Conservation (phyloP, 2,797 vertebrate genomes). For the Alectoris magna region DNA sequence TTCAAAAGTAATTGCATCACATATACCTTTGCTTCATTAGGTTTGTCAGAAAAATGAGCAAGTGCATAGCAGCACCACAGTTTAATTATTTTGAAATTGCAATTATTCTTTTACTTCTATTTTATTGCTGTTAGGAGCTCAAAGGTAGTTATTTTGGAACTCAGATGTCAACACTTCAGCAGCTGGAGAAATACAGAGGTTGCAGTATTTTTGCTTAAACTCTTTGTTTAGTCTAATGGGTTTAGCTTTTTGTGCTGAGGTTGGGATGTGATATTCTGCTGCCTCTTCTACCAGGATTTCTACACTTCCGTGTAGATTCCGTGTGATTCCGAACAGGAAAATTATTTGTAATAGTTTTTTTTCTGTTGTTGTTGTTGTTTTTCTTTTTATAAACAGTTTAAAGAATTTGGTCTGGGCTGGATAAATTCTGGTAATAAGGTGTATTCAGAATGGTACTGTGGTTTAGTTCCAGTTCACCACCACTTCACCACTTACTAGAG, state of each 20-base stretch:
- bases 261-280: neutral
- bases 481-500: neutral
- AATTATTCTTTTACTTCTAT: neutral
- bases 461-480: neutral
- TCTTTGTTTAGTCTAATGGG: neutral
- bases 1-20: neutral
- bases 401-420: neutral
- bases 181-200: neutral
- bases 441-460: neutral
- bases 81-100: neutral
- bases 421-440: neutral
- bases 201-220: neutral
- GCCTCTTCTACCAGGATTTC: neutral
- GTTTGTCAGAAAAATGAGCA: neutral
- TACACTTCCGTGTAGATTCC: neutral
- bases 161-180: neutral
- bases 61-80: neutral
- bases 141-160: neutral
- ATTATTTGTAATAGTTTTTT: neutral
- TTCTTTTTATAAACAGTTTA: neutral
- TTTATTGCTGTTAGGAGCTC: neutral
- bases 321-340: neutral
- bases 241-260: neutral
- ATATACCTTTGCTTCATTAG: neutral
- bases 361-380: too few species aligned